Conservation (phyloP, 1,140 invertebrate genomes). For the Micrasema longulum region DNA sequence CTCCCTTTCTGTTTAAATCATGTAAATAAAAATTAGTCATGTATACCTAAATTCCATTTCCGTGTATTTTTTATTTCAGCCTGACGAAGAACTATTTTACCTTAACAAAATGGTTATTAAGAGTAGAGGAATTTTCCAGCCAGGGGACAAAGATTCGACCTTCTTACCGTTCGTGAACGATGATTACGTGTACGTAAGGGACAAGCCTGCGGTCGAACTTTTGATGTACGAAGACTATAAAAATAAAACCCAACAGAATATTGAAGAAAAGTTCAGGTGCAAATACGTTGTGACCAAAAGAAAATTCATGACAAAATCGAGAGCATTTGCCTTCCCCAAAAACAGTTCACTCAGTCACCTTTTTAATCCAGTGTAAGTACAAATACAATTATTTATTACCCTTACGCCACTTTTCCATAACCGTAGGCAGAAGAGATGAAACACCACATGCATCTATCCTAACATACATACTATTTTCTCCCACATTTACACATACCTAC, state of each 20-base stretch:
- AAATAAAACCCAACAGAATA: constrained; percentile 69
- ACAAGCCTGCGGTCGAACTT: constrained; percentile 73
- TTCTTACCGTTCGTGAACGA: constrained; percentile 65
- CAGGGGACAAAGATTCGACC: constrained; percentile 57
- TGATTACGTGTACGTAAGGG: constrained; percentile 75
- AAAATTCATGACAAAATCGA: constrained; percentile 71
- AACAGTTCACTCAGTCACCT: constrained; percentile 69
- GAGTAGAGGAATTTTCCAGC: constrained; percentile 59
- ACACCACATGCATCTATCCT: no score
- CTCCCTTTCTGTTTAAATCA: background rate
- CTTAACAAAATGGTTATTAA: constrained; percentile 61
- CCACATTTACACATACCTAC: no score
- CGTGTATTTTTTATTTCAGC: constrained; percentile 53
- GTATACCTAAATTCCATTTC: background rate
- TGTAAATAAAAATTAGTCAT: background rate
- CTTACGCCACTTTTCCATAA: no score
- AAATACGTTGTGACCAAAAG: constrained; percentile 78
- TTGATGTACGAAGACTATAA: constrained; percentile 78
- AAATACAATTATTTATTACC: no score
- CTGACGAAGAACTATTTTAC: constrained; percentile 60
- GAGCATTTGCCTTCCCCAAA: constrained; percentile 77
- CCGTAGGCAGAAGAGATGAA: no score
- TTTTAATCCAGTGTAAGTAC: constrained; percentile 77
- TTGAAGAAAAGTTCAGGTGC: constrained; percentile 74
- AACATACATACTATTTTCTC: no score